Evolutionary conservation across 2,888 invertebrate genomes (phyloP).

Genomic region (Meloe dianella): DNA sequence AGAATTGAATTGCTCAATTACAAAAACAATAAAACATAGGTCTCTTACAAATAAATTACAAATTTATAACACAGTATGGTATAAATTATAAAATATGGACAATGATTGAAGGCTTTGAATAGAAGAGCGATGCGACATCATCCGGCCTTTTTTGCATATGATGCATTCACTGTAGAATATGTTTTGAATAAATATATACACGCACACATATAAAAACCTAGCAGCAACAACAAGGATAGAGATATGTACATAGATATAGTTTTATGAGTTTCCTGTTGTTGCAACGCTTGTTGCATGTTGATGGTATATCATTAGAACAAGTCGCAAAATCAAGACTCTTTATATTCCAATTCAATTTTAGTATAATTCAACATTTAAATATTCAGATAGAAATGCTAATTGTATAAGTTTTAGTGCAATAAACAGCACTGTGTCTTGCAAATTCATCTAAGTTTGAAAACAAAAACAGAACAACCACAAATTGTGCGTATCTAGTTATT

Average conservation of each 20-base stretch:
- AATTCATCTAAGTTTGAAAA: background rate
- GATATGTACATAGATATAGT: conserved; percentile 2
- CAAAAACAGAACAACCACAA: background rate
- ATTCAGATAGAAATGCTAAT: background rate
- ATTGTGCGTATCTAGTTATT: too few relatives aligned
- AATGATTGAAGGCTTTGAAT: background rate
- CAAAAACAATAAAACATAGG: background rate
- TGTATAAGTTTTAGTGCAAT: too few relatives aligned
- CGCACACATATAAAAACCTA: background rate
- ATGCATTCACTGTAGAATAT: background rate
- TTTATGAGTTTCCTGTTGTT: conserved; percentile 3
- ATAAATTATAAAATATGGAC: background rate
- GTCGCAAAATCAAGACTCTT: background rate
- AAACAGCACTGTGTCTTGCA: too few relatives aligned
- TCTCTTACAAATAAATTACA: background rate
- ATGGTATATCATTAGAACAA: background rate
- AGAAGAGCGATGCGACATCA: background rate
- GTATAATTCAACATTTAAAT: background rate
- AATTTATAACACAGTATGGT: background rate
- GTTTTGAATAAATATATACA: conserved; percentile 1
- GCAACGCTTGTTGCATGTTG: background rate
- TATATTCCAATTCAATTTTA: background rate
- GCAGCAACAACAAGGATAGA: background rate
- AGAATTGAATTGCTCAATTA: too few relatives aligned
- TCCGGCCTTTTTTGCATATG: conserved; percentile 6